Conservation (phyloP, 2,888 invertebrate genomes). For the Ophion ellenae region DNA sequence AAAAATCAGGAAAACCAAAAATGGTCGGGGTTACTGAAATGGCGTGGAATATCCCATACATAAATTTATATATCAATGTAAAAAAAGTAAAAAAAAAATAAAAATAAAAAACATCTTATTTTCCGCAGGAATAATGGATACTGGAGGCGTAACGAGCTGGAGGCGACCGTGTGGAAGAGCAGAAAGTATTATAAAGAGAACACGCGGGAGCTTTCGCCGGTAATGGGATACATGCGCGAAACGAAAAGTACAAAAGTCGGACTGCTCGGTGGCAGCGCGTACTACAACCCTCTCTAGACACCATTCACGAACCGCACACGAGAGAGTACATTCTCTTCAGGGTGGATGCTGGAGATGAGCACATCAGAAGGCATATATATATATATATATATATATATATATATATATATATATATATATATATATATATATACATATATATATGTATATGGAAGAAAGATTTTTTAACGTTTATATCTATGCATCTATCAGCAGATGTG, state of each 20-base stretch:
- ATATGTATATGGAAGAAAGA: not conserved
- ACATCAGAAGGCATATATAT: slow-evolving; percentile 38
- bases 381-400: too few species aligned
- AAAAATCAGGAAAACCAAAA: too few species aligned
- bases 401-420: not conserved
- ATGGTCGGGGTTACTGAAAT: too few species aligned
- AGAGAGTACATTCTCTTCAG: slow-evolving; percentile 57
- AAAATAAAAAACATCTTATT: slow-evolving; percentile 27
- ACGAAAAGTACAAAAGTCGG: slow-evolving; percentile 64
- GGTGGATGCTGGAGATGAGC: slow-evolving; percentile 58
- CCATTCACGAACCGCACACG: slow-evolving; percentile 53
- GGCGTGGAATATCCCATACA: too few species aligned
- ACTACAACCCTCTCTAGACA: slow-evolving; percentile 31
- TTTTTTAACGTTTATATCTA: slow-evolving; percentile 16
- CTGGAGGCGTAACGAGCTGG: slow-evolving; percentile 35
- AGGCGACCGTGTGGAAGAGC: slow-evolving; percentile 55
- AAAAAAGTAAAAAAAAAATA: not conserved
- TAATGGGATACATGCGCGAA: slow-evolving; percentile 64
- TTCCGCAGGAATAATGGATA: slow-evolving; percentile 55
- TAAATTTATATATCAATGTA: not conserved
- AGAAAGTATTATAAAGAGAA: slow-evolving; percentile 61
- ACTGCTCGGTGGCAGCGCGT: slow-evolving; percentile 51
- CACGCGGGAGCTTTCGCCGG: slow-evolving; percentile 32
- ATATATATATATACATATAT: not conserved
- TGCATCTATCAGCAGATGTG: too few species aligned